Evolutionary conservation across 2,888 invertebrate species (phyloP), one percentile per base, ranked within the genome.

Genomic region (Chymomyza procnemis): DNA sequence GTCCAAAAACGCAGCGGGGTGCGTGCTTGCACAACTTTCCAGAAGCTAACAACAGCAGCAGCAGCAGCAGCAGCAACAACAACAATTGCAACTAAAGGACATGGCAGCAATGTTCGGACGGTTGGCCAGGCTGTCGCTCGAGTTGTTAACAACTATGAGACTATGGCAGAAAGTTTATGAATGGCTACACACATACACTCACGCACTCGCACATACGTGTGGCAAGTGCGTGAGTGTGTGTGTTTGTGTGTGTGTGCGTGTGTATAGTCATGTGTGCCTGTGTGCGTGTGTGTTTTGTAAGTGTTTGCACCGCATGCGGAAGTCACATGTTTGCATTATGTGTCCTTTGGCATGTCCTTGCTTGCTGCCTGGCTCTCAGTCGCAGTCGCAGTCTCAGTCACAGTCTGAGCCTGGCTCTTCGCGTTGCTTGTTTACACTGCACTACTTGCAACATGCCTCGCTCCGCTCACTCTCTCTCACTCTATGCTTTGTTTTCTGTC

Each of bases 291-390:
- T 71, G 67, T 66, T 5, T 62, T 67, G 79, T 67, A 84, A 88
- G 82, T 86, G 87, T 82, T 86, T 88, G 83, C 88, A 81, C 83
- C 85, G 85, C 88, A 88, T 83, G 88, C 88, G 83, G 83, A 83
- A 83, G 83, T 83, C 87, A 85, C 87, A 83, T 83, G 83, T 83
- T 88, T 83, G 88, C 83, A 83, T 83, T 87, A 88, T 87, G 81
- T 86, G 87, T 86, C 88, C 81, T 85, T 82, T 87, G 84, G 84
- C 86, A 75, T 82, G 87, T 88, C 88, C 88, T 86, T 86, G 84
- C 50, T 48, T 52, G 46, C 67, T 64, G 54, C 55, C 26, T n/a
- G 61, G n/a, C 21, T 19, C 46, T 59, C 26, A 26, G 26, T 26
- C 26, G n/a, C n/a, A n/a, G n/a, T n/a, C n/a, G n/a, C n/a, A n/a